Conservation (phyloP, 2,113 vertebrate genomes). For the Chionomys nivalis region DNA sequence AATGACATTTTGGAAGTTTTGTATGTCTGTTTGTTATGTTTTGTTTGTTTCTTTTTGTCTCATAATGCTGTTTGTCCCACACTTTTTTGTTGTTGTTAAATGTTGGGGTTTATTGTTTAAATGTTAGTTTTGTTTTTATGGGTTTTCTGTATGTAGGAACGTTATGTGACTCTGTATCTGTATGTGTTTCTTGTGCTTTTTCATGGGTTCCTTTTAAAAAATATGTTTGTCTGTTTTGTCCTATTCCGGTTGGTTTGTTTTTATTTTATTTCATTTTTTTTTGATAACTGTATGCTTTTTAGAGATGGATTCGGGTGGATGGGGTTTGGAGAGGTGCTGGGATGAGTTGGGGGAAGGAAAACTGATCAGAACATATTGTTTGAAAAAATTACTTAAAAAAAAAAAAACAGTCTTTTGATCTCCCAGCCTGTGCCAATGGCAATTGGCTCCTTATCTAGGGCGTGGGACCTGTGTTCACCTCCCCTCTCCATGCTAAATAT, state of each 20-base stretch:
- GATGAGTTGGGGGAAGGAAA: neutral
- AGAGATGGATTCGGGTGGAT: neutral
- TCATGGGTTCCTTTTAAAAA: no score
- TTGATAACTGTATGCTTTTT: neutral
- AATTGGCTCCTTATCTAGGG: neutral
- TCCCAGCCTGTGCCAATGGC: neutral
- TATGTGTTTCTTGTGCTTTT: neutral
- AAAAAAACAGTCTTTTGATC: neutral
- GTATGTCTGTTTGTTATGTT: neutral
- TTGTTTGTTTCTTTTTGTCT: neutral
- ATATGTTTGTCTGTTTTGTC: neutral
- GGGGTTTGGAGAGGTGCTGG: neutral
- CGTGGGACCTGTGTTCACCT: no score
- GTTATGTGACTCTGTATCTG: neutral
- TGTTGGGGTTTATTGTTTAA: neutral
- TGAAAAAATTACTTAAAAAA: neutral
- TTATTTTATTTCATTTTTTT: no score
- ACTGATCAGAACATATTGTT: neutral
- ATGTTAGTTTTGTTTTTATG: neutral
- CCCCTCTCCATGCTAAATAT: neutral
- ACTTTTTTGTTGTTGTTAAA: neutral
- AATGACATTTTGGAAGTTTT: neutral
- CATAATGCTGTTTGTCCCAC: neutral
- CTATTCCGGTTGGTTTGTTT: neutral
- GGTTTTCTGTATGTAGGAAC: neutral